Evolutionary conservation across 2,797 vertebrate genomes (phyloP).

Genomic region (Rhinichthys osculus): DNA sequence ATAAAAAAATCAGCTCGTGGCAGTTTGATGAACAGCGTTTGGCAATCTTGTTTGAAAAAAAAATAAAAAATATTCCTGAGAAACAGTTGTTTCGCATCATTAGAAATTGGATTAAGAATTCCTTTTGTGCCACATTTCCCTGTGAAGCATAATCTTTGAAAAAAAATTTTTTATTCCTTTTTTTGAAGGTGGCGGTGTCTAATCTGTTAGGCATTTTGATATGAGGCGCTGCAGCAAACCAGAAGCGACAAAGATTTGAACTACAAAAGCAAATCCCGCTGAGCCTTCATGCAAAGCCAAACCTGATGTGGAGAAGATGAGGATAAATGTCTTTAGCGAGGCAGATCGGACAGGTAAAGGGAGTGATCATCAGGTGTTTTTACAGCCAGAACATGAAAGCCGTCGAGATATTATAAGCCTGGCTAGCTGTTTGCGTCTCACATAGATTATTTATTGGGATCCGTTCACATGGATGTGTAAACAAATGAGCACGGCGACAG

Average conservation of each 20-base stretch:
- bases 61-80: conserved; percentile 10
- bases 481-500: not conserved
- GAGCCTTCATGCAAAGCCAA: conserved; percentile 31
- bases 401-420: not conserved
- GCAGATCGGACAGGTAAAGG: conserved; percentile 29
- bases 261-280: conserved; percentile 38
- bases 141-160: conserved; percentile 40
- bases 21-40: conserved; percentile 51
- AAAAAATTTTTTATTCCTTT: not conserved
- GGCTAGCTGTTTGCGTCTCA: not conserved
- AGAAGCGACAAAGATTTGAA: conserved; percentile 31
- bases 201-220: conserved; percentile 44
- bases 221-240: conserved; percentile 23
- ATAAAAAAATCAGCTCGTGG: conserved; percentile 28
- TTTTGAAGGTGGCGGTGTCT: conserved; percentile 13
- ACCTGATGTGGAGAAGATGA: conserved; percentile 42
- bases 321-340: conserved; percentile 48
- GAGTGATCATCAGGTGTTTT: conserved; percentile 47
- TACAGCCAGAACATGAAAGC: conserved; percentile 34
- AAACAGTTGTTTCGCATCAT: conserved; percentile 38
- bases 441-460: conserved; percentile 22
- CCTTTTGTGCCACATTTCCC: conserved; percentile 29
- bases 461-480: not conserved
- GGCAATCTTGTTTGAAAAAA: conserved; percentile 55
- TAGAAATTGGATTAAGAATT: conserved; percentile 44